Evolutionary conservation across 2,113 vertebrate species (phyloP), one percentile per base, ranked within the genome.

Genomic region (Sinosuthora webbiana): DNA sequence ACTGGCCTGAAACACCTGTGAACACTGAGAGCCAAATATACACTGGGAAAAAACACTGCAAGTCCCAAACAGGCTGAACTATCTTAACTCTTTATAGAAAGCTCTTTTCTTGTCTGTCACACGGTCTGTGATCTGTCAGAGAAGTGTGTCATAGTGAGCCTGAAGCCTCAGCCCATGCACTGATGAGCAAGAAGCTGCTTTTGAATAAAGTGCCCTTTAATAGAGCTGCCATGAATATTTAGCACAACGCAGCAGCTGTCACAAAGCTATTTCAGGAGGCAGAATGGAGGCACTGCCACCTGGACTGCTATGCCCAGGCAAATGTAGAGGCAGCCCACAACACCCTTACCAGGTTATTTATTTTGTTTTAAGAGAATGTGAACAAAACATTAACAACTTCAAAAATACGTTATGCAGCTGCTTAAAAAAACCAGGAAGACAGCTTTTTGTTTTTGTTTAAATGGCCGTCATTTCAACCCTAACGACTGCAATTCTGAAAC

Each of bases 111-210:
- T 47, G 20, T n/a, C 19, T 69, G 10, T 35, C 22, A 17, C 2
- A 0, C 1, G 9, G 30, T 35, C 8, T 12, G 0, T 5, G 11
- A 73, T 15, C 14, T 28, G 41, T 11, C 1, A 44, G 37, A 64
- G n/a, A 52, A 50, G 11, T 1, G 11, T 5, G 4, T 4, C 21
- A 13, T 2, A 47, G 31, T 19, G 27, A 52, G 16, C 2, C 63
- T 47, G 76, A 85, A 79, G 52, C 9, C 19, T 42, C 50, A 41
- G 31, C 63, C 27, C 24, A 16, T 1, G 16, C 23, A n/a, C 6
- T 1, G 15, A 13, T 11, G 17, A 83, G 41, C 42, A 76, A 73
- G 18, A 56, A 80, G 55, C 25, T 70, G 11, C 15, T 81, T 81
- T 56, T n/a, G 27, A 9, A 42, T 7, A 2, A 74, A 28, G 3